Percentiles rank a stretch among this genome's conserved stretches.
phyloP scores from a whole-genome alignment of 2,797 vertebrate species.

The Chanos chanos region DNA sequence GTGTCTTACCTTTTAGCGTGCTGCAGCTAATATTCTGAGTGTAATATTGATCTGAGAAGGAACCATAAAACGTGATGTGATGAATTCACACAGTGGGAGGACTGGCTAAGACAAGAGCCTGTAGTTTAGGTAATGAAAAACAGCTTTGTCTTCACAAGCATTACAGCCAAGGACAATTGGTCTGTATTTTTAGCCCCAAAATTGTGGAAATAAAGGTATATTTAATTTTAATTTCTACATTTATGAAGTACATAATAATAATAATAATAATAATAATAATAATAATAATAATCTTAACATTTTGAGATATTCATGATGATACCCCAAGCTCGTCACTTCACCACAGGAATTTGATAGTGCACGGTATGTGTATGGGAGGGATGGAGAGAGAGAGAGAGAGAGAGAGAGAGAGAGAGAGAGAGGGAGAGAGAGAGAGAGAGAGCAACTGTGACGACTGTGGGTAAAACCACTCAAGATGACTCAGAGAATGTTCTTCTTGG shows the following conservation, averaged over 20 bases:
- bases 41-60: slow-evolving; percentile 59
- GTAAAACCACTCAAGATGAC: slow-evolving; percentile 13
- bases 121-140: slow-evolving; percentile 40
- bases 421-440: not conserved
- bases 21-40: slow-evolving; percentile 15
- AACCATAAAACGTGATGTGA: slow-evolving; percentile 54
- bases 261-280: too few relatives aligned
- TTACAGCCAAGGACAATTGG: not conserved
- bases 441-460: not conserved
- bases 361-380: not conserved
- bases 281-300: too few relatives aligned
- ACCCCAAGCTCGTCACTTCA: too few relatives aligned
- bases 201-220: too few relatives aligned
- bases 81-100: slow-evolving; percentile 51
- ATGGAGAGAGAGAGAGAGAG: not conserved
- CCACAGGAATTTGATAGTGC: too few relatives aligned
- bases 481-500: slow-evolving; percentile 16
- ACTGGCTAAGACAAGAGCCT: slow-evolving; percentile 46
- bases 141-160: slow-evolving; percentile 18
- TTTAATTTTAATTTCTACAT: too few relatives aligned
- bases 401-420: not conserved
- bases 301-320: too few relatives aligned
- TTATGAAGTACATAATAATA: too few relatives aligned
- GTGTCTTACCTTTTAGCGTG: slow-evolving; percentile 12
- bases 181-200: not conserved